phyloP scores from a whole-genome alignment of 2,113 vertebrate genomes.

The Oreochromis tanganicae region DNA sequence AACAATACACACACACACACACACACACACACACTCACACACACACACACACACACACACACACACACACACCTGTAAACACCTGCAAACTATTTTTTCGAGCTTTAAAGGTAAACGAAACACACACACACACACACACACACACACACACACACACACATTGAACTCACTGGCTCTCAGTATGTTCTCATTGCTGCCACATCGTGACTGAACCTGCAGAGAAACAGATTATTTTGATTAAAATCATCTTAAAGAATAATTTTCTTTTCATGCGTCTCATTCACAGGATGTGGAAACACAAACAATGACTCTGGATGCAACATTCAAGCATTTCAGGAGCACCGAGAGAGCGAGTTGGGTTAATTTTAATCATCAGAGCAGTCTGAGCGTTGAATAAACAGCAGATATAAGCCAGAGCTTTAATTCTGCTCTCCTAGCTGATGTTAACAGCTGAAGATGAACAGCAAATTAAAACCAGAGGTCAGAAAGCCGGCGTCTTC shows the following conservation, averaged over 20 bases:
- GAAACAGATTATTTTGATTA: not conserved
- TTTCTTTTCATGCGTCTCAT: not conserved
- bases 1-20: not conserved
- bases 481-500: not conserved
- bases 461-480: not conserved
- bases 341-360: not conserved
- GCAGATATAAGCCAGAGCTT: not conserved
- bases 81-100: not conserved
- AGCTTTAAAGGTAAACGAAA: not conserved
- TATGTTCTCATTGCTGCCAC: constrained; percentile 99
- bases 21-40: rapidly evolving
- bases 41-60: not conserved
- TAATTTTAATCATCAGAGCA: not conserved
- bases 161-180: constrained; percentile 94
- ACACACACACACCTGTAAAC: not conserved
- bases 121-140: not conserved
- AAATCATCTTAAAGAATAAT: not conserved
- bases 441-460: not conserved
- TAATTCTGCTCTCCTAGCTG: not conserved
- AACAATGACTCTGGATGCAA: not conserved
- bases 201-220: constrained; percentile 96
- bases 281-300: not conserved
- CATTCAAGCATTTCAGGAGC: not conserved
- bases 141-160: not conserved
- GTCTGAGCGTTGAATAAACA: not conserved